phyloP scores from a whole-genome alignment of 2,113 vertebrate species.

The Aegotheles bennettii region DNA sequence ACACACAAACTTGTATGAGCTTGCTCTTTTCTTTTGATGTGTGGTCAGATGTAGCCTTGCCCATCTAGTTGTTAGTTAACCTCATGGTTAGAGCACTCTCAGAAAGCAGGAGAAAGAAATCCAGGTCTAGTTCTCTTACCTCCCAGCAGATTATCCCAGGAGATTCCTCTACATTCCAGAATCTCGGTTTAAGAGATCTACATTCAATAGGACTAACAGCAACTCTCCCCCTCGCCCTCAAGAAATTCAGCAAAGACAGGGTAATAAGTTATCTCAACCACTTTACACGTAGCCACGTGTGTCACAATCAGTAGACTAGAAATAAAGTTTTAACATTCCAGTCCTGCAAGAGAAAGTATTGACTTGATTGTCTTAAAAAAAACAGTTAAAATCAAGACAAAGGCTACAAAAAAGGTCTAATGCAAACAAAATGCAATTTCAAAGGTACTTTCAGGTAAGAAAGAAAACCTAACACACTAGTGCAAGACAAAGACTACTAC shows the following conservation, averaged over 20 bases:
- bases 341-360: not conserved
- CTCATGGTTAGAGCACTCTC: not conserved
- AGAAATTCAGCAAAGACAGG: not conserved
- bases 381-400: not conserved
- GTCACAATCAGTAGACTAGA: not conserved
- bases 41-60: not conserved
- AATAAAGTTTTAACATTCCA: not conserved
- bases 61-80: not conserved
- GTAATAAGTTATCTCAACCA: not conserved
- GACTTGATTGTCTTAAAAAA: not conserved
- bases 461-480: not conserved
- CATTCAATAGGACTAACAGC: not conserved
- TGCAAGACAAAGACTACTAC: not conserved
- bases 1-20: not conserved
- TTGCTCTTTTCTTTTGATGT: not conserved
- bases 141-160: not conserved
- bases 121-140: not conserved
- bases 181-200: not conserved
- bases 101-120: not conserved
- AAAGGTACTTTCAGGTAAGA: not conserved
- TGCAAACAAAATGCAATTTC: not conserved
- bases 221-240: not conserved
- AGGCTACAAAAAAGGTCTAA: not conserved
- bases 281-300: not conserved
- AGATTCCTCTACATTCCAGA: not conserved